phyloP scores from a whole-genome alignment of 2,797 vertebrate species.

The Synanceia verrucosa region DNA sequence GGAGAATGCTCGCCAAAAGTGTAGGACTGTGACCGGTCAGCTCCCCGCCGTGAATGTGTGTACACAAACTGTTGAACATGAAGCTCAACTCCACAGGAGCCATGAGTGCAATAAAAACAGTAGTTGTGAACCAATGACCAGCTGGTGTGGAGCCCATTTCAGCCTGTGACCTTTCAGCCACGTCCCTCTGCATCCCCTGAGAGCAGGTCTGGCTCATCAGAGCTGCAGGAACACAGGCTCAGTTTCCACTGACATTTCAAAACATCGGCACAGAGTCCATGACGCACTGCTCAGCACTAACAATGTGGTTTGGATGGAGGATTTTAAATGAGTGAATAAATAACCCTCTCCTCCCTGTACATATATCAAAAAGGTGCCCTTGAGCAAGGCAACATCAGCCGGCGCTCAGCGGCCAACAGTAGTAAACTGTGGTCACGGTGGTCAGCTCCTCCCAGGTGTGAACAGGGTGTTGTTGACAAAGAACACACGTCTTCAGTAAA shows the following conservation, averaged over 20 bases:
- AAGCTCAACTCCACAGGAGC: conserved; percentile 23
- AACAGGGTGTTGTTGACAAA: conserved; percentile 28
- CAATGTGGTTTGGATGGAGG: conserved; percentile 6
- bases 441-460: conserved; percentile 23
- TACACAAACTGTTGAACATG: conserved; percentile 25
- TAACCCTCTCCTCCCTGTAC: not conserved
- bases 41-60: conserved; percentile 43
- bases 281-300: conserved; percentile 33
- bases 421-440: conserved; percentile 6
- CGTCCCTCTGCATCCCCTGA: conserved; percentile 19
- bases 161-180: conserved; percentile 46
- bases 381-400: conserved; percentile 2
- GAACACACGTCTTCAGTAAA: conserved; percentile 8
- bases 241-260: conserved; percentile 58
- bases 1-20: conserved; percentile 39
- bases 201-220: conserved; percentile 49
- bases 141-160: conserved; percentile 25
- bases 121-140: conserved; percentile 20
- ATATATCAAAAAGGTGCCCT: conserved; percentile 1
- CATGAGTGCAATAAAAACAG: conserved; percentile 46
- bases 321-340: not conserved
- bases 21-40: conserved; percentile 47
- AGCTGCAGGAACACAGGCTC: conserved; percentile 38
- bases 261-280: conserved; percentile 27
- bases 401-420: not conserved